phyloP scores from a whole-genome alignment of 1,140 invertebrate species.

The Kradibia gibbosae region DNA sequence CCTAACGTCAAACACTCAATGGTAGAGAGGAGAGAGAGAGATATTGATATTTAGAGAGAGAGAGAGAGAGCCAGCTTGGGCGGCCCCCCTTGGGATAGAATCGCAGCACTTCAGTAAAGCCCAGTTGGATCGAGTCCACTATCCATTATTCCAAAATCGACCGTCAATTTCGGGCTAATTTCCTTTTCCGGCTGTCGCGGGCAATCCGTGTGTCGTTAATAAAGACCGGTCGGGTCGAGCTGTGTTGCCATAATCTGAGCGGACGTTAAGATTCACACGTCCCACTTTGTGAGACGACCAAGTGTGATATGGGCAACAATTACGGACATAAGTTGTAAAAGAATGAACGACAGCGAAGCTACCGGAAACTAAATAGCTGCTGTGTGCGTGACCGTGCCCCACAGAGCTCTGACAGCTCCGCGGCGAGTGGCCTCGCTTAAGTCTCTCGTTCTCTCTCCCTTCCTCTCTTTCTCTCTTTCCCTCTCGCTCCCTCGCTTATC shows the following conservation, averaged over 20 bases:
- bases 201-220: constrained; percentile 61
- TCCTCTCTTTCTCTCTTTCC: constrained; percentile 26
- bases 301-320: constrained; percentile 3
- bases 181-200: neutral
- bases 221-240: constrained; percentile 70
- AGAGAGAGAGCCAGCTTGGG: too few species aligned
- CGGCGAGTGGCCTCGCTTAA: constrained; percentile 74
- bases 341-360: constrained; percentile 43
- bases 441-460: constrained; percentile 57
- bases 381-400: constrained; percentile 72
- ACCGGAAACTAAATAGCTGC: constrained; percentile 64
- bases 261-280: constrained; percentile 5
- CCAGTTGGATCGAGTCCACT: constrained; percentile 66
- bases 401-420: constrained; percentile 74
- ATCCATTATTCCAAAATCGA: constrained; percentile 58
- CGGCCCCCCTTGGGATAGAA: too few species aligned
- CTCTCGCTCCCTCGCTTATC: neutral
- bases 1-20: too few species aligned
- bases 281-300: neutral
- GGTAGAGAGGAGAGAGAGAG: too few species aligned
- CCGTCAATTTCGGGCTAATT: neutral
- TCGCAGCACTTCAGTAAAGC: constrained; percentile 60
- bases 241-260: constrained; percentile 61
- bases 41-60: too few species aligned
- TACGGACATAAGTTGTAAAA: constrained; percentile 15